Evolutionary conservation across 1,140 invertebrate genomes (phyloP).

Genomic region (Batillaria attramentaria): DNA sequence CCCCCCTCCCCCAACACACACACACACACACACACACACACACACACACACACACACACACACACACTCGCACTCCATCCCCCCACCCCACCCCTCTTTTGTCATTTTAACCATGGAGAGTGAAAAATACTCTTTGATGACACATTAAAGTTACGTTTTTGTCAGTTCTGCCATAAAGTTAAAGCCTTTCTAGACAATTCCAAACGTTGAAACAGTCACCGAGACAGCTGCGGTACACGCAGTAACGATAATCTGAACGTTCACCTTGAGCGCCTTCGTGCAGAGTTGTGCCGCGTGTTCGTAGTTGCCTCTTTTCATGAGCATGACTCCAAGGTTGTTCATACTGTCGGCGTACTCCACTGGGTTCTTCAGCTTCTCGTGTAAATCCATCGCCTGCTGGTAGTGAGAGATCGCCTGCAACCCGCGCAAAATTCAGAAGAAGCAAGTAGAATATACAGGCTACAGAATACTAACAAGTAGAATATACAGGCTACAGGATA

Average conservation of each 20-base stretch:
- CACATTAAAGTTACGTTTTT: too few species aligned
- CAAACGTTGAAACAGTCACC: not conserved
- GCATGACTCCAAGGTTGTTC: constrained; percentile 45
- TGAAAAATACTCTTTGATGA: too few species aligned
- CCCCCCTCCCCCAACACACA: not conserved
- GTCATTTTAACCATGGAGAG: too few species aligned
- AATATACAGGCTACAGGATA: too few species aligned
- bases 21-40: constrained; percentile 9
- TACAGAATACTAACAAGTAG: too few species aligned
- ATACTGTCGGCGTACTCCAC: constrained; percentile 40
- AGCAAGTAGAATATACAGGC: too few species aligned
- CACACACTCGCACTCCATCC: too few species aligned
- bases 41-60: not conserved
- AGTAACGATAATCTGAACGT: not conserved
- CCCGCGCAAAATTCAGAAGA: not conserved
- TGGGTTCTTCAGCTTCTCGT: constrained; percentile 16
- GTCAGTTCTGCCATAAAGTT: too few species aligned
- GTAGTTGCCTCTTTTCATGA: constrained; percentile 37
- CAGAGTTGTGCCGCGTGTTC: constrained; percentile 32
- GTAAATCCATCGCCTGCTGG: constrained; percentile 31
- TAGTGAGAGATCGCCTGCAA: constrained; percentile 34
- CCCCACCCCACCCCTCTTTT: too few species aligned
- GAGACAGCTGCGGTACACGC: not conserved
- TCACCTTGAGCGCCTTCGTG: constrained; percentile 35
- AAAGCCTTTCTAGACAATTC: too few species aligned